Evolutionary conservation across 2,888 invertebrate genomes (phyloP).

Genomic region (Drosophila helvetica): DNA sequence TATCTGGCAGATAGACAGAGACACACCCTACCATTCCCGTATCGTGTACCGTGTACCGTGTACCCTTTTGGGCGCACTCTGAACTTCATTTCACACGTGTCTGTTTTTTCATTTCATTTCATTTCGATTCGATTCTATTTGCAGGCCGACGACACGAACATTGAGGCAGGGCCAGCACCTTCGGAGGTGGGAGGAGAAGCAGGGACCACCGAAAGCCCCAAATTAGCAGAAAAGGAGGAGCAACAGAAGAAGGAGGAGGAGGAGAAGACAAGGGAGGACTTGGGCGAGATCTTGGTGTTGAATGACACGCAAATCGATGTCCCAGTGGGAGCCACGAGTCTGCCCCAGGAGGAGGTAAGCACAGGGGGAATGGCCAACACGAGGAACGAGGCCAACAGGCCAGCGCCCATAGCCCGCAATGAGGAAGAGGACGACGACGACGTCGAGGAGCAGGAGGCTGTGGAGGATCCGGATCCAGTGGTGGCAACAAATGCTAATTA

Average conservation of each 20-base stretch:
- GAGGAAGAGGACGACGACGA: conserved; percentile 59
- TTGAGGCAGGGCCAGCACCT: conserved; percentile 18
- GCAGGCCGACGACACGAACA: conserved; percentile 66
- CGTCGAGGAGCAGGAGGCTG: conserved; percentile 39
- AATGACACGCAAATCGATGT: conserved; percentile 79
- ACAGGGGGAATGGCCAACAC: conserved; percentile 55
- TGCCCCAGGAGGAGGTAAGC: conserved; percentile 6
- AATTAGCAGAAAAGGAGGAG: conserved; percentile 29
- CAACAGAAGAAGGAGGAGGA: conserved; percentile 51
- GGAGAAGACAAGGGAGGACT: conserved; percentile 30
- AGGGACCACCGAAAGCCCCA: conserved; percentile 32
- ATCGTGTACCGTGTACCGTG: neutral
- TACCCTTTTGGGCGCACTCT: conserved; percentile 22
- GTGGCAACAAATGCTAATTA: conserved; percentile 68
- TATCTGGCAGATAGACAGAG: conserved; percentile 44
- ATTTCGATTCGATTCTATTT: conserved; percentile 41
- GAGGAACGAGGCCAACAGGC: conserved; percentile 48
- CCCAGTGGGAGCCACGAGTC: conserved; percentile 34
- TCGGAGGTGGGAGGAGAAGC: conserved; percentile 46
- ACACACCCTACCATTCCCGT: conserved; percentile 9
- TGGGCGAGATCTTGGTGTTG: conserved; percentile 78
- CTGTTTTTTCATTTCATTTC: conserved; percentile 1
- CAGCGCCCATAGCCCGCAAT: conserved; percentile 79
- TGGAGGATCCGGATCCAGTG: conserved; percentile 47
- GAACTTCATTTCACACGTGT: conserved; percentile 72